Evolutionary conservation across 2,888 invertebrate genomes (phyloP), one percentile per base, ranked within the genome.

Genomic region (Chrysomela aeneicollis): DNA sequence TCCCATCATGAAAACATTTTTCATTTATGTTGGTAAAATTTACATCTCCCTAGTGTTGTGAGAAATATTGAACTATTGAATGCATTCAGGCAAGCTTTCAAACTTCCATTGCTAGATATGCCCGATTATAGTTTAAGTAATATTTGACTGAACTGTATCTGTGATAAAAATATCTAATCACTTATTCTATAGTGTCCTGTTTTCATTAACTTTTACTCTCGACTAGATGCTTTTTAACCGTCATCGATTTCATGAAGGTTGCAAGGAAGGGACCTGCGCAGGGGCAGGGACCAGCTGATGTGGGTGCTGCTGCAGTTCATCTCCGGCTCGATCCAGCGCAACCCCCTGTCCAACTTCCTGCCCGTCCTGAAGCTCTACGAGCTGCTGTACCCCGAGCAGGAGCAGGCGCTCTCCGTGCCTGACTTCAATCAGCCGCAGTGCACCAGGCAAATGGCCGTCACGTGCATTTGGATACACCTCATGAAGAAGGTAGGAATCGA

Each of bases 301-400:
- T 98, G 98, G 98, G 93, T 97, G 18, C 84, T 98, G 17, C 84
- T 99, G 49, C 98, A 99, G 84, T 98, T 97, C 78, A 95, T 98
- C 74, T 97, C 98, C 0, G 97, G 97, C 54, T 96, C 95, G 78
- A 97, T 97, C 76, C 95, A 96, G 81, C 90, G 96, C 74, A 97
- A 97, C 83, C 94, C 96, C 0, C 89, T 92, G 81, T 90, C 91
- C 0, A 95, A 94, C 80, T 95, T 95, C 77, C 83, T 95, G 67
- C 95, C 96, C 0, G 94, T 97, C 66, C 88, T 97, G 74, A 92
- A 93, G 79, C 85, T 98, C 10, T 95, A 95, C 81, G 97, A 97
- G 82, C 85, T 97, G 26, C 84, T 98, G 2, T 98, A 97, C 81
- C 94, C 95, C 0, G 97, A 97, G 78, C 92, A 92, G 81, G 95